Conservation (phyloP, 2,113 vertebrate genomes). For the Morone saxatilis region DNA sequence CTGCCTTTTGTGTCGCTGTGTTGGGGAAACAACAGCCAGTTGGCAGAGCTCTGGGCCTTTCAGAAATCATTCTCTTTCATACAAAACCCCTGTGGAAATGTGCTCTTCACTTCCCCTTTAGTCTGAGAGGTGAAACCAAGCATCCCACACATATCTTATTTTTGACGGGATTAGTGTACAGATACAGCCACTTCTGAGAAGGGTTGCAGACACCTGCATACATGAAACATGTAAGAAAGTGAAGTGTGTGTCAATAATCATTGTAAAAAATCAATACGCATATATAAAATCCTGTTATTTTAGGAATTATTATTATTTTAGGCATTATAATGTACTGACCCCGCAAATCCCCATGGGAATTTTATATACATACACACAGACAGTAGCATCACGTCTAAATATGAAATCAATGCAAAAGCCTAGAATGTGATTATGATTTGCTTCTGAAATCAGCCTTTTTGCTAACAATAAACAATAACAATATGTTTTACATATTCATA, state of each 20-base stretch:
- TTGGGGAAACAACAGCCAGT: conserved; percentile 19
- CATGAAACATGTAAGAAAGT: not conserved
- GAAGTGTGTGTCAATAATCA: not conserved
- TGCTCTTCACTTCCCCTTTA: conserved; percentile 18
- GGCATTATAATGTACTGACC: not conserved
- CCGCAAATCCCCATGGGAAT: not conserved
- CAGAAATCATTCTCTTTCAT: conserved; percentile 10
- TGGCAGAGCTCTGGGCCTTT: conserved; percentile 19
- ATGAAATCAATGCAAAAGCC: not conserved
- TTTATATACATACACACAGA: not conserved
- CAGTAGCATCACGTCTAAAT: not conserved
- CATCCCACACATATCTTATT: conserved; percentile 6
- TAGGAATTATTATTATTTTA: too few relatives aligned
- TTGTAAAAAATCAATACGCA: not conserved
- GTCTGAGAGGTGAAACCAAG: conserved; percentile 18
- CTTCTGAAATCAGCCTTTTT: not conserved
- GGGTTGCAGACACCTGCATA: not conserved
- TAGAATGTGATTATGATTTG: too few relatives aligned
- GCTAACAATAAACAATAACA: not conserved
- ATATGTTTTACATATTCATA: not conserved
- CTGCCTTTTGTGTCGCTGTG: conserved; percentile 13
- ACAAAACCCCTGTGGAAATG: conserved; percentile 19
- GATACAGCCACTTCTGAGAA: not conserved
- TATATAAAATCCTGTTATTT: not conserved
- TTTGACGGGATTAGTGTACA: not conserved